Evolutionary conservation across 53 echinoderm and acorn worm genomes (phyloP), one percentile per base, ranked within the genome.

Genomic region (Antedon mediterranea): DNA sequence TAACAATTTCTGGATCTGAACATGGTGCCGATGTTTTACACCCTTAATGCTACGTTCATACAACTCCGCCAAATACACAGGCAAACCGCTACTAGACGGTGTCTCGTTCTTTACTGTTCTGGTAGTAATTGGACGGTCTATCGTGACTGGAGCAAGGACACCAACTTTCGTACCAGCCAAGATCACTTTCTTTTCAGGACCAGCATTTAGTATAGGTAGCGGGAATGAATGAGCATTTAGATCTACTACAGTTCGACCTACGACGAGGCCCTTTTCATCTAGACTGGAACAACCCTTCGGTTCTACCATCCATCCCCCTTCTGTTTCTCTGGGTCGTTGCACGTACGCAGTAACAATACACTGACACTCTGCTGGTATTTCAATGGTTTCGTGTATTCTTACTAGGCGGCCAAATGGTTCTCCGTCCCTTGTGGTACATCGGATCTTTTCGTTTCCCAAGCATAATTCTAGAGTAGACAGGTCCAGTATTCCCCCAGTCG

Each of bases 1-100:
- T 18, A 90, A 80, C 27, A 87, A 72, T 0, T 13, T 34, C 5
- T 71, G 78, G 11, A 87, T 78, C 44, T 85, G 33, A 27, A 30
- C 27, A 37, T 81, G 33, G 43, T 83, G 43, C n/a, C 71, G 0
- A 0, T 70, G 42, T 23, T 70, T 32, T 5, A 86, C 43, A 30
- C 30, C 70, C 0, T 0, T 43, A 0, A 29, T 27, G 23, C 57
- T 57, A 0, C 57, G n/a, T 28, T 79, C 71, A 18, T 28, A 32
- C 20, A 79, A 20, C 4, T 31, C 30, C 0, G 32, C 32, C 3
- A 79, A 41, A 41, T 43, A 79, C 0, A 71, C 20, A 0, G 79
- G 71, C 26, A 79, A 33, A 5, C 27, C 32, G 3, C 20, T 20
- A 31, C 14, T 23, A 30, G 28, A 29, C 13, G 31, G 11, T 29